A percentile compares a stretch with the other conserved stretches of the same genome.
These are phyloP conservation scores for Hipparchia semele DNA, from an alignment of 2,888 invertebrate genomes.

Conservation along the genomic window DNA sequence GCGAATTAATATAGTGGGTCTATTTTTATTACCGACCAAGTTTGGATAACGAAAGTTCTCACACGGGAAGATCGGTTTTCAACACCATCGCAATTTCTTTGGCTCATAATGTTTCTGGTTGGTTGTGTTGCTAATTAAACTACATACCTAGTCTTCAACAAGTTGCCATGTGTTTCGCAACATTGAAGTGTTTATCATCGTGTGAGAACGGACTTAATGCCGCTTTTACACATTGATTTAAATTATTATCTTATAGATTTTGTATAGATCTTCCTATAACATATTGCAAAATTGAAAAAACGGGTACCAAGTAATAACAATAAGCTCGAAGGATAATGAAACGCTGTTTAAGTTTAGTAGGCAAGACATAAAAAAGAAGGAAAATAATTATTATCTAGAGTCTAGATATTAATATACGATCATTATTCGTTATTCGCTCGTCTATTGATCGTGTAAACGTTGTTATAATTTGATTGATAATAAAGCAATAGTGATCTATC, in stretches of 20 bases:
- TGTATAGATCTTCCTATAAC: too few relatives aligned
- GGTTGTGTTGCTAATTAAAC: too few relatives aligned
- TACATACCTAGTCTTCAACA: too few relatives aligned
- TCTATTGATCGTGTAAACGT: conserved; percentile 8
- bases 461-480: conserved; percentile 20
- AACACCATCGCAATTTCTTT: not conserved
- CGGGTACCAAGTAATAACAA: not conserved
- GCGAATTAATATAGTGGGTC: conserved; percentile 25
- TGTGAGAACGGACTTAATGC: too few relatives aligned
- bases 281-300: too few relatives aligned
- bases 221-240: too few relatives aligned
- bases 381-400: not conserved
- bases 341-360: not conserved
- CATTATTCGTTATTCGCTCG: not conserved
- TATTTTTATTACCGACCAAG: not conserved
- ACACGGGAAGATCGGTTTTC: not conserved
- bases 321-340: not conserved
- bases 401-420: not conserved
- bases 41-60: conserved; percentile 1
- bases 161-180: too few relatives aligned
- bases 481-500: conserved; percentile 20
- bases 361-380: not conserved
- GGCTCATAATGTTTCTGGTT: too few relatives aligned
- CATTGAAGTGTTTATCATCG: too few relatives aligned
- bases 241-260: too few relatives aligned